Base-by-base conservation (phyloP, 1,140 invertebrate species). In the Orchestia grillus region DNA sequence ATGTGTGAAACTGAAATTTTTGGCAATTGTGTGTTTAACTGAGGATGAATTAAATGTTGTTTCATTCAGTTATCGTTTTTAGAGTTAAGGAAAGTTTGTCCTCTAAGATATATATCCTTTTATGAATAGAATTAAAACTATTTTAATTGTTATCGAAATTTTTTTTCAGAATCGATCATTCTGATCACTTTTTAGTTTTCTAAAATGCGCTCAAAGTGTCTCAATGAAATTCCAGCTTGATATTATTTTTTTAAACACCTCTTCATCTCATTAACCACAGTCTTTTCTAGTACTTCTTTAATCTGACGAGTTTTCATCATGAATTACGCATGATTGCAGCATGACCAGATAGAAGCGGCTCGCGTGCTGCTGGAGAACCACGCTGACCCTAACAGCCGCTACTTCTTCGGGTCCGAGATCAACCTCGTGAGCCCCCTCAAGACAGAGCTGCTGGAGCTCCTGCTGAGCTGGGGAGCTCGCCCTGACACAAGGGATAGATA, bases 391-490 rank as follows among this genome's bases (percentile, higher is more conserved):
- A 98, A 98, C 97, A 97, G 98, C 98, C 97, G 97, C 28, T 99
- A 99, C 97, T 99, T 99, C 97, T 98, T 99, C 97, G 99, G 99
- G 3, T 98, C 98, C 0, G 99, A 99, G 97, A 99, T 99, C 96
- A 99, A 99, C 97, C 97, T 99, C 90, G 98, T 99, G 3, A 98
- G 98, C 45, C 98, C 98, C 40, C 97, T 98, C 97, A 99, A 99
- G 97, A 97, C 98, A 90, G 98, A 98, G 96, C 99, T 98, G 97
- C 97, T 99, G 97, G 98, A 99, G 97, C 97, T 99, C 95, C 97
- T 99, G 95, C 97, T 99, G 42, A 98, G 98, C 40, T 98, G 99
- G 97, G 99, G 99, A 23, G 99, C 99, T 15, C 98, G 99, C 97
- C 98, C 99, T 43, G 98, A 99, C 97, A 98, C 98, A n/a, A 98